These are phyloP conservation scores for Pagetopsis macropterus DNA, from an alignment of 2,797 vertebrate genomes.

Conservation along the genomic window DNA sequence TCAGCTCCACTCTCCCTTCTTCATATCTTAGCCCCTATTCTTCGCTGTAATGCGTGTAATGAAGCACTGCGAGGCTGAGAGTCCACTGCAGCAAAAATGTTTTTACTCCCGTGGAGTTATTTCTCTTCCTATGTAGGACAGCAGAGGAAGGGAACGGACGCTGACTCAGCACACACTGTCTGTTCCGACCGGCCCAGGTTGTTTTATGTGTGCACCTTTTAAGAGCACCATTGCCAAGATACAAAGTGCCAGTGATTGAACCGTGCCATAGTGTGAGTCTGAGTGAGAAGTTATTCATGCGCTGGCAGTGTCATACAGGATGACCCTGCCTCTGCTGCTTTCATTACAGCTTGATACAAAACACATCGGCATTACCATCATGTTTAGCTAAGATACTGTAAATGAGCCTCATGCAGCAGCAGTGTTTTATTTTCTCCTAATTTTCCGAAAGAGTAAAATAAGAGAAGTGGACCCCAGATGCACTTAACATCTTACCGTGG, in stretches of 20 bases:
- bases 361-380: background rate
- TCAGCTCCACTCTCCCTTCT: slow-evolving; percentile 45
- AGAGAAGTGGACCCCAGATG: no score
- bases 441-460: no score
- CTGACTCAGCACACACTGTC: slow-evolving; percentile 76
- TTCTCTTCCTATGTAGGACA: slow-evolving; percentile 68
- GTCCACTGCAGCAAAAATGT: slow-evolving; percentile 78
- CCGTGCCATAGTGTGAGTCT: slow-evolving; percentile 69
- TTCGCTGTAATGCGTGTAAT: slow-evolving; percentile 72
- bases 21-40: slow-evolving; percentile 62
- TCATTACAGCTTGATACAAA: slow-evolving; percentile 23
- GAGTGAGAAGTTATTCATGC: slow-evolving; percentile 75
- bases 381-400: background rate
- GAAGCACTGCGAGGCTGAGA: slow-evolving; percentile 69
- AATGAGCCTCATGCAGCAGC: no score
- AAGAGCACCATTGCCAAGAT: slow-evolving; percentile 67
- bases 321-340: slow-evolving; percentile 67
- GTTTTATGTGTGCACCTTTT: slow-evolving; percentile 72
- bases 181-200: slow-evolving; percentile 47
- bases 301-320: slow-evolving; percentile 41
- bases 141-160: slow-evolving; percentile 64
- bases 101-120: slow-evolving; percentile 75
- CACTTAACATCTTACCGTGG: no score
- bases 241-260: slow-evolving; percentile 71
- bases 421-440: no score